Base-by-base conservation (phyloP, 2,113 vertebrate species). In the Anthoscopus minutus region DNA sequence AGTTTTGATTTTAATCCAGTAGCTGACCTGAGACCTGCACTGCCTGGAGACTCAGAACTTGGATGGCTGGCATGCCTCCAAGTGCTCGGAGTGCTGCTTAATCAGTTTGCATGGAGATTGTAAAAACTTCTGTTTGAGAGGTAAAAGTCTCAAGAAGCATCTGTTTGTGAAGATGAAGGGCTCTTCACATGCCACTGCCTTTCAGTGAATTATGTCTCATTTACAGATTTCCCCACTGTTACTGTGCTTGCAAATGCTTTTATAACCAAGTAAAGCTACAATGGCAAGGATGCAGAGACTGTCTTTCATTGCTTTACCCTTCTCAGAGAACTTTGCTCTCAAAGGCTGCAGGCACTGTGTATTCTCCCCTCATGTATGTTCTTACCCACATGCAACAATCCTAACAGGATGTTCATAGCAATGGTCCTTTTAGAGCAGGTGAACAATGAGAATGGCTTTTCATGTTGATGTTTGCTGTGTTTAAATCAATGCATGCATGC, bases 61-160 rank as follows among this genome's bases (percentile, higher is more conserved):
- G 44, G 53, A 35, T 3, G 3, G 51, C 2, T 89, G 78, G 61
- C 71, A n/a, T 35, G 33, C 9, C 44, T 85, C 51, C 62, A 69
- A 60, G 57, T 40, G 28, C 62, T 92, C 6, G 0, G 44, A 48
- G 62, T 48, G 62, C 48, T 62, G 71, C 79, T 64, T 90, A 80
- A 86, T 90, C 5, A 1, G 40, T 74, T 89, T 89, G 78, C 5
- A 1, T 1, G 2, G 37, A 81, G 47, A 78, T 42, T 77, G 35
- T 70, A 78, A 95, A 86, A 91, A 48, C 42, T 87, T 66, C 23
- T 6, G 6, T 89, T 91, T 73, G 69, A 18, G 25, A 71, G 51
- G 67, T 84, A 69, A 24, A 70, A 84, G 84, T 91, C 95, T 92
- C 56, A 91, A 91, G 69, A 91, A 87, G 69, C 38, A 42, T 84